Percentiles rank a stretch among this genome's conserved stretches.
Conservation (phyloP, 2,888 invertebrate species). For the Abrostola tripartita region DNA sequence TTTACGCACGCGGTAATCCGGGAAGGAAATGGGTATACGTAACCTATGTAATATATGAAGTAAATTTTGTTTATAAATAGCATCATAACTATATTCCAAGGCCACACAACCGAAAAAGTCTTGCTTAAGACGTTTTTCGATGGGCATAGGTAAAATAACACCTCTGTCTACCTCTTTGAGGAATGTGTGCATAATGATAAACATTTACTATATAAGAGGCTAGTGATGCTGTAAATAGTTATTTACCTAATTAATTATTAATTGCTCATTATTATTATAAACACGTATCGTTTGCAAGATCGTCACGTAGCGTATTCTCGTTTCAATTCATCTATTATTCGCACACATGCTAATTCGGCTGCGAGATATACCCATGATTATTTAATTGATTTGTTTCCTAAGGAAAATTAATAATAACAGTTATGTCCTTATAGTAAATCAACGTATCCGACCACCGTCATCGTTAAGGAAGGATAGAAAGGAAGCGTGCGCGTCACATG, state of each 20-base stretch:
- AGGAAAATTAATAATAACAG: slow-evolving; percentile 9
- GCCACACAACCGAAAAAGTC: too few species aligned
- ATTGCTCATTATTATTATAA: slow-evolving; percentile 1
- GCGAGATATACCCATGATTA: slow-evolving; percentile 11
- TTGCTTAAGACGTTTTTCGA: too few species aligned
- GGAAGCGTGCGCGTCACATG: background rate
- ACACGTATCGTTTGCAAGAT: slow-evolving; percentile 6
- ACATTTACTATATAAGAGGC: background rate
- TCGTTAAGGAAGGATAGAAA: background rate
- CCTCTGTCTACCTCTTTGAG: too few species aligned
- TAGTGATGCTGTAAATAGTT: background rate
- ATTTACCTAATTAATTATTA: background rate
- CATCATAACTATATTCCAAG: too few species aligned
- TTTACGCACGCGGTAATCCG: slow-evolving; percentile 5
- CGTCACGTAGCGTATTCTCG: slow-evolving; percentile 23
- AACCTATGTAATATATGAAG: background rate
- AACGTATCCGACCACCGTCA: background rate
- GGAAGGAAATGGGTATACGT: background rate
- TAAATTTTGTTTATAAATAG: background rate
- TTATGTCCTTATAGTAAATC: slow-evolving; percentile 4
- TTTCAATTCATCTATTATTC: slow-evolving; percentile 25
- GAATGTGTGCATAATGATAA: background rate
- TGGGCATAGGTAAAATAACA: too few species aligned
- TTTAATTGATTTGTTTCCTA: slow-evolving; percentile 11
- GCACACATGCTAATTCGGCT: slow-evolving; percentile 21